phyloP scores from a whole-genome alignment of 2,113 vertebrate species.

The Mionectes macconnelli region DNA sequence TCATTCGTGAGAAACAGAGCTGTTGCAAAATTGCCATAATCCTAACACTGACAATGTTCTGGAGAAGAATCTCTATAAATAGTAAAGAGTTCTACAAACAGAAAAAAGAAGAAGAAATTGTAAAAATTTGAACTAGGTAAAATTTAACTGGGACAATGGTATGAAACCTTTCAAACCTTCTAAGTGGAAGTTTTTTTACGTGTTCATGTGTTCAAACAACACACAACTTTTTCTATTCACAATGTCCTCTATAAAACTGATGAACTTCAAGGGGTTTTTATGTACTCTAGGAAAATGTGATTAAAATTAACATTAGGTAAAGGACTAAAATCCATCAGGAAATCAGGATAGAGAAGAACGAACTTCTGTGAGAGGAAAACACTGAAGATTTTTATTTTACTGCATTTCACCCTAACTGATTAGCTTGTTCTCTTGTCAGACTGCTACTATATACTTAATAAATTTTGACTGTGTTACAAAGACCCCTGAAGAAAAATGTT shows the following conservation, averaged over 20 bases:
- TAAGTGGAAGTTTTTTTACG: neutral
- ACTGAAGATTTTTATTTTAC: neutral
- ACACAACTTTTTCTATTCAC: neutral
- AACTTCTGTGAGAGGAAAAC: neutral
- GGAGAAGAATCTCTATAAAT: neutral
- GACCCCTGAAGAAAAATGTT: neutral
- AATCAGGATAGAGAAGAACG: neutral
- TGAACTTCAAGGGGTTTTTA: neutral
- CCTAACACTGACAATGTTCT: neutral
- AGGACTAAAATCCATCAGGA: neutral
- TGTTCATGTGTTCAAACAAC: neutral
- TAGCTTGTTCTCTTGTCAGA: neutral
- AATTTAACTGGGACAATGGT: neutral
- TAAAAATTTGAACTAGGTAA: neutral
- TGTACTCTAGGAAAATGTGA: neutral
- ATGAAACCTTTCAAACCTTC: neutral
- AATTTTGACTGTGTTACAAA: neutral
- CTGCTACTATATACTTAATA: neutral
- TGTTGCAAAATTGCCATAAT: neutral
- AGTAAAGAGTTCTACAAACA: neutral
- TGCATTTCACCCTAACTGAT: neutral
- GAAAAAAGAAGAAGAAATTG: neutral
- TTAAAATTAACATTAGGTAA: neutral
- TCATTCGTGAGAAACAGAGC: neutral
- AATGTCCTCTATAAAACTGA: neutral